A percentile compares a stretch with the other conserved stretches of the same genome.
Evolutionary conservation across 92 coral and sea anemone species (phyloP).

Genomic region (Palythoa grandiflora): DNA sequence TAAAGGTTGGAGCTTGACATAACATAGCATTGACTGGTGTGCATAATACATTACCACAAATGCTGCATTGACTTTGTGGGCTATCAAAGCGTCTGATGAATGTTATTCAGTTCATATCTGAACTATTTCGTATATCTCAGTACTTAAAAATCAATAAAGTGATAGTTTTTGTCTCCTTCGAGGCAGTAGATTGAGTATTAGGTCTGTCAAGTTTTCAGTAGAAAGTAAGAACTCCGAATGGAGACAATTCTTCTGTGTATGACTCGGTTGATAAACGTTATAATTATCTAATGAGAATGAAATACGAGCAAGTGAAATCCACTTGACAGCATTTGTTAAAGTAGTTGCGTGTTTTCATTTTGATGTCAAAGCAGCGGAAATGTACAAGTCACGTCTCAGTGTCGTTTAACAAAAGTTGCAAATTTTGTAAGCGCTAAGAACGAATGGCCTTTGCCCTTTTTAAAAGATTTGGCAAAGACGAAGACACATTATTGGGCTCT

Average conservation of each 20-base stretch:
- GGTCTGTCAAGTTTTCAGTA: neutral
- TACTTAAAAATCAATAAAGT: too few species aligned
- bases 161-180: too few species aligned
- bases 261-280: neutral
- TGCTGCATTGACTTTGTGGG: neutral
- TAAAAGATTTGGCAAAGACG: conserved; percentile 17
- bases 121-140: too few species aligned
- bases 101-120: too few species aligned
- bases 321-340: neutral
- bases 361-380: conserved; percentile 15
- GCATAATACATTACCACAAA: neutral
- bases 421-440: neutral
- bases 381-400: conserved; percentile 35
- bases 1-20: neutral
- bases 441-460: conserved; percentile 8
- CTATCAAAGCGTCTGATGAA: neutral
- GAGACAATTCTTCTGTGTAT: neutral
- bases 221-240: neutral
- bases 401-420: neutral
- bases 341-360: conserved; percentile 18
- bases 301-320: neutral
- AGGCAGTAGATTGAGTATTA: neutral
- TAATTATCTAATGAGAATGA: neutral
- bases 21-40: neutral
- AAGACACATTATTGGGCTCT: neutral